phyloP scores from a whole-genome alignment of 2,888 invertebrate species.

The Poecilus cupreus region DNA sequence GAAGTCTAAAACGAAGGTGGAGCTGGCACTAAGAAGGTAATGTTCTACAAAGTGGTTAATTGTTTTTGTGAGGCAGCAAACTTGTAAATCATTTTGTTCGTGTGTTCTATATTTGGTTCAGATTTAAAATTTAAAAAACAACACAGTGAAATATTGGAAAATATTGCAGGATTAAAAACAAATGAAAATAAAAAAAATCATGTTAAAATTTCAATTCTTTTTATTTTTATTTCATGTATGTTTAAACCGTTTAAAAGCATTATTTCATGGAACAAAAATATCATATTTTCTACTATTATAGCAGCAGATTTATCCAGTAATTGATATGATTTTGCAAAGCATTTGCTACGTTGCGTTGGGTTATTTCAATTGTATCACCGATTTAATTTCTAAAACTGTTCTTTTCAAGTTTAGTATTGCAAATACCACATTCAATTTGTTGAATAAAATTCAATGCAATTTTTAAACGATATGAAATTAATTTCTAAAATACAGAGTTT shows the following conservation, averaged over 20 bases:
- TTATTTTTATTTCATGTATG: background rate
- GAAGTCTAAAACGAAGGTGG: background rate
- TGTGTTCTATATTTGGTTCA: too few relatives aligned
- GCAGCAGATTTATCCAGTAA: background rate
- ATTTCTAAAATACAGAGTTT: too few relatives aligned
- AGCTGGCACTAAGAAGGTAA: too few relatives aligned
- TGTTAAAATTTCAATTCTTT: background rate
- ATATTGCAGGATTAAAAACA: slow-evolving; percentile 11
- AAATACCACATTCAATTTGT: background rate
- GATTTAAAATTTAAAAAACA: background rate
- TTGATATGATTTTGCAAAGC: background rate
- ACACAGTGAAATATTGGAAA: background rate
- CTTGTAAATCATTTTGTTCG: background rate
- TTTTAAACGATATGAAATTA: too few relatives aligned
- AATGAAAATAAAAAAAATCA: slow-evolving; percentile 1
- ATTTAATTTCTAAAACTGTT: background rate
- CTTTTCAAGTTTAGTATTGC: background rate
- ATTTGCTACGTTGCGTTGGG: background rate
- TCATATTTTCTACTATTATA: background rate
- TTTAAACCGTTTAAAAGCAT: background rate
- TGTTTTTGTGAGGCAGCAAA: background rate
- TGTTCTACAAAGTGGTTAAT: background rate
- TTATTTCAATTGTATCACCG: background rate
- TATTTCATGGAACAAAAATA: background rate
- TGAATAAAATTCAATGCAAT: too few relatives aligned